A percentile compares a stretch with the other conserved stretches of the same genome.
Conservation (phyloP, 2,113 vertebrate genomes). For the Ovis aries region ARS-UI_Ramb_v3.0 NC_056080.1:15490001-15490500, state of each 20-base stretch:
- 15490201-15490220: neutral
- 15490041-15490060: slow-evolving; percentile 32
- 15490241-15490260: slow-evolving; percentile 1
- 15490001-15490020: slow-evolving; percentile 69
- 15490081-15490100: slow-evolving; percentile 69
- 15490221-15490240: neutral
- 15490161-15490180: neutral
- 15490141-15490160: slow-evolving; percentile 13
- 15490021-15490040: slow-evolving; percentile 72
- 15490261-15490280: neutral
- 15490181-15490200: neutral
- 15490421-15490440: neutral
- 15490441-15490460: neutral
- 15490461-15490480: neutral
- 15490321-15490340: neutral
- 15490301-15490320: neutral
- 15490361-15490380: neutral
- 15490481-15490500: neutral
- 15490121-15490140: neutral
- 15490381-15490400: neutral
- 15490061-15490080: slow-evolving; percentile 55
- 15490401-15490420: neutral
- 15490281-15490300: neutral
- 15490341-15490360: neutral
- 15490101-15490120: slow-evolving; percentile 60